These are phyloP conservation scores for Tyto alba DNA, from an alignment of 2,113 vertebrate genomes.

Conservation along the genomic window DNA sequence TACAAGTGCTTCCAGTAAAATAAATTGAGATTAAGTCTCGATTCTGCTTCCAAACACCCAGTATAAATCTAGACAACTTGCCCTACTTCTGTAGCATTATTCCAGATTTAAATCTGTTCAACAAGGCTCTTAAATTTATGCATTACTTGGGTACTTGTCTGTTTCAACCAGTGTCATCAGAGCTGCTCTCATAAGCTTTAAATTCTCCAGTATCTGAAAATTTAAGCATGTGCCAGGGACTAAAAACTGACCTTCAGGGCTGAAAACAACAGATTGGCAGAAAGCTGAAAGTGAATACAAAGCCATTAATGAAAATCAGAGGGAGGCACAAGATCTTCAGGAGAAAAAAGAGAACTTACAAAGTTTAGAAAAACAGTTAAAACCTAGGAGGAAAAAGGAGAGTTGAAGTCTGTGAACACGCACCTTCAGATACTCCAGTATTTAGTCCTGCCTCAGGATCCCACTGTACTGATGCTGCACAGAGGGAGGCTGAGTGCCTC, in stretches of 20 bases:
- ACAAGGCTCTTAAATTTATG: neutral
- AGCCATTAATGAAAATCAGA: neutral
- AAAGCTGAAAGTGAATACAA: neutral
- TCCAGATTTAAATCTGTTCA: slow-evolving; percentile 12
- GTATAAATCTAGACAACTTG: slow-evolving; percentile 4
- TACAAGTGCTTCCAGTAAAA: neutral
- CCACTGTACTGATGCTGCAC: neutral
- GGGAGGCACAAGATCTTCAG: neutral
- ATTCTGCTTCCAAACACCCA: neutral
- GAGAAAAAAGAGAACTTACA: neutral
- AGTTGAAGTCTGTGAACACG: neutral
- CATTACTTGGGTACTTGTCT: neutral
- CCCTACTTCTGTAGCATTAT: neutral
- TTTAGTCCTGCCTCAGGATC: neutral
- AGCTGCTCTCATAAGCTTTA: neutral
- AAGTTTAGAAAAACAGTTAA: neutral
- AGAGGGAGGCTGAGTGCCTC: neutral
- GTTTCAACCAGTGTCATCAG: neutral
- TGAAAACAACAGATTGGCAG: neutral
- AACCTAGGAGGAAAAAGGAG: neutral
- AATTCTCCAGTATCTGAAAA: neutral
- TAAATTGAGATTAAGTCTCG: neutral
- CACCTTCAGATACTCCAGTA: neutral
- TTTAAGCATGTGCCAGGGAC: neutral
- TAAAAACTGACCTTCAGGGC: neutral